These are phyloP conservation scores for Bettongia penicillata DNA, from an alignment of 2,113 vertebrate genomes.

Conservation along the genomic window DNA sequence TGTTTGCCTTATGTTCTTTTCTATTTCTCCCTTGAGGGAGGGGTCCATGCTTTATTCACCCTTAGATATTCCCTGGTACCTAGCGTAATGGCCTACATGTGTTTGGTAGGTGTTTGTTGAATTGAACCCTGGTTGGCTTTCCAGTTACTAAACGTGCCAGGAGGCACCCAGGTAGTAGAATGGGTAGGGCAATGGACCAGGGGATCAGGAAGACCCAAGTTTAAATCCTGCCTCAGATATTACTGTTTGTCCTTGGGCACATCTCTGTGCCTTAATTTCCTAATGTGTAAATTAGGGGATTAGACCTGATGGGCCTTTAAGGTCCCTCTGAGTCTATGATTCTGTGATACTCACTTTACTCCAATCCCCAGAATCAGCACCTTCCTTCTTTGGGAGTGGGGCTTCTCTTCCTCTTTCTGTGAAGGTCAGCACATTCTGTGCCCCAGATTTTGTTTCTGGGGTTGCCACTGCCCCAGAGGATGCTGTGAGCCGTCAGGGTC, in stretches of 20 bases:
- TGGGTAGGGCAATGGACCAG: not conserved
- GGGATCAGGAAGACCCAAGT: not conserved
- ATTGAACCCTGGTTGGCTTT: not conserved
- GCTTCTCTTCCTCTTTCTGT: slow-evolving; percentile 54
- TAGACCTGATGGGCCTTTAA: not conserved
- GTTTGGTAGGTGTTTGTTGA: not conserved
- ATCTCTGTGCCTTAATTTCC: not conserved
- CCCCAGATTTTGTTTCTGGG: slow-evolving; percentile 51
- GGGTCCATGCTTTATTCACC: not conserved
- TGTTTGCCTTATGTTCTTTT: not conserved
- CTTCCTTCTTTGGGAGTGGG: slow-evolving; percentile 35
- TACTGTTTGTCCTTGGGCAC: not conserved
- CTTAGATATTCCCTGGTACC: not conserved
- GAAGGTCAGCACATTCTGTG: not conserved
- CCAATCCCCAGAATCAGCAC: slow-evolving; percentile 45
- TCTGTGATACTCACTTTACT: not conserved
- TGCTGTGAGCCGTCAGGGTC: slow-evolving; percentile 2
- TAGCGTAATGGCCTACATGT: not conserved
- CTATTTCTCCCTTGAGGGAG: not conserved
- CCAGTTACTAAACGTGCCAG: not conserved
- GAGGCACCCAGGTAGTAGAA: not conserved
- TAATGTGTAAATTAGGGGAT: not conserved
- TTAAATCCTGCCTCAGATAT: not conserved
- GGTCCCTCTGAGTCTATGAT: not conserved
- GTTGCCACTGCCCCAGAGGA: slow-evolving; percentile 27